Base-by-base conservation (phyloP, 2,797 vertebrate genomes). In the Hippoglossus hippoglossus region DNA sequence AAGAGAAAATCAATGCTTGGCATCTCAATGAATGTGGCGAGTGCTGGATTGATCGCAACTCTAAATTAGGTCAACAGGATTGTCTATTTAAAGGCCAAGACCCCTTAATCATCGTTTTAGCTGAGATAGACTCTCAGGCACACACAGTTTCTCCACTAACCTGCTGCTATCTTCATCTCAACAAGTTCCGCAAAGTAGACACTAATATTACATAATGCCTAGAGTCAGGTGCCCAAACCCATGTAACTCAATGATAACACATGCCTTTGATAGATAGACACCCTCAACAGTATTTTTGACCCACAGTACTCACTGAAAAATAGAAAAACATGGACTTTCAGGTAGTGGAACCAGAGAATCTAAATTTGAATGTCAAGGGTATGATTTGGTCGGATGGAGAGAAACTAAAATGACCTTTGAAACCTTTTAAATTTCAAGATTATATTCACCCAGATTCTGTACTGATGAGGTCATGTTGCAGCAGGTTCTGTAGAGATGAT, bases 61-160 rank as follows among this genome's bases (percentile, higher is more conserved):
- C 94, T 94, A 94, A 95, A 95, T 94, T 94, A 94, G 95, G 95
- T 95, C 94, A 92, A 93, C 89, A 92, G 92, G 94, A 91, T 89
- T 94, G 92, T 95, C 95, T 94, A 92, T 95, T 94, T 93, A 93
- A 92, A 94, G 94, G 95, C 90, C 91, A 94, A 87, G 94, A 94
- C 93, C 95, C 93, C 89, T 95, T 95, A 91, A 95, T 95, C 93
- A 94, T 93, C 91, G 84, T 93, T 95, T 94, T 92, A 91, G 87
- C 90, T 90, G 85, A 89, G 85, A 87, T 56, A 85, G 92, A 94
- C 91, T 89, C 74, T 82, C 69, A 73, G 83, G 79, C 79, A 79
- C 56, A 56, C 81, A 89, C 50, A 77, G 67, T 56, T 87, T 73
- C 74, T 81, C 72, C 54, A 82, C 79, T 82, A 84, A 73, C 85